These are phyloP conservation scores for Artemisiospiza belli DNA, from an alignment of 2,113 vertebrate species.

Conservation along the genomic window DNA sequence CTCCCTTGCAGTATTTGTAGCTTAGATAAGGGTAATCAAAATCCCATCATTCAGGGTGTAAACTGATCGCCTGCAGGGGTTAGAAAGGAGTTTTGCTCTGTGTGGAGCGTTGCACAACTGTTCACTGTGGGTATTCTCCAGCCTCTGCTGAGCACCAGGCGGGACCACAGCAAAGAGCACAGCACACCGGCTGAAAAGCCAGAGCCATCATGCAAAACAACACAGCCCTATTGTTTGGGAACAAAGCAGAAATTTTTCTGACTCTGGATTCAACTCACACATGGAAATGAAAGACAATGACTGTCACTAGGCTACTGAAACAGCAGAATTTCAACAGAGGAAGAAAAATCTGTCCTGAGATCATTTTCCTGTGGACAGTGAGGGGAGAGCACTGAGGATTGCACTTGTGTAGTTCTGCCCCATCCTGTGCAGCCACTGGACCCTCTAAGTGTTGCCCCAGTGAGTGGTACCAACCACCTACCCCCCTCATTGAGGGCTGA, in stretches of 20 bases:
- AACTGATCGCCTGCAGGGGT: conserved; percentile 58
- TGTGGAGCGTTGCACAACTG: background rate
- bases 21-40: conserved; percentile 65
- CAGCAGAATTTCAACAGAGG: background rate
- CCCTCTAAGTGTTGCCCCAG: background rate
- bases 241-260: conserved; percentile 16
- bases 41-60: conserved; percentile 57
- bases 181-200: background rate
- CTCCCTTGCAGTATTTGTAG: conserved; percentile 14
- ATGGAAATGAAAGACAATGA: conserved; percentile 31
- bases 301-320: background rate
- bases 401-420: background rate
- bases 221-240: background rate
- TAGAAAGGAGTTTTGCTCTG: conserved; percentile 45
- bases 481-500: background rate
- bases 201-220: background rate
- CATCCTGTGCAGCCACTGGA: background rate
- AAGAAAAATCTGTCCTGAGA: background rate
- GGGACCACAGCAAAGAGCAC: background rate
- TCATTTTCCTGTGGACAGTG: background rate
- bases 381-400: background rate
- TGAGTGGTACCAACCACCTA: background rate
- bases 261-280: background rate
- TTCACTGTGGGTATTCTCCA: background rate
- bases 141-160: background rate